Evolutionary conservation across 30 jellyfish, hydroid and myxozoan species (phyloP), one percentile per base, ranked within the genome.

Genomic region (Mastigias papua): DNA sequence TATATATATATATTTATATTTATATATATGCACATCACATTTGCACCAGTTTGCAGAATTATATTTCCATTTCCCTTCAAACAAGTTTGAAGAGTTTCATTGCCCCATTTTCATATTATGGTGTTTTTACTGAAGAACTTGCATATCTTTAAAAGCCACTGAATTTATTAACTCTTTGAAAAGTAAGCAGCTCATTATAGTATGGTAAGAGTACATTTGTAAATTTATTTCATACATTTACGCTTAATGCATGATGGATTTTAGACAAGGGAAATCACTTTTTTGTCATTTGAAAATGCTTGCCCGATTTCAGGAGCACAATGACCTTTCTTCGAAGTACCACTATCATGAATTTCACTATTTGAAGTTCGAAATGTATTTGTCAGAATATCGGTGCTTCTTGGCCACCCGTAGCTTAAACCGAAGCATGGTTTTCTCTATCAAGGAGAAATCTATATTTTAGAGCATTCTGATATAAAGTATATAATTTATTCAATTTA

Each of bases 221-320:
- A 80, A 80, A 80, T 80, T 80, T 49, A 35, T 46, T 60, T 79
- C 90, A 63, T 79, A 79, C 90, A 79, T 79, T 10, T 50, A 79
- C 22, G 37, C 68, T 34, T 80, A 65, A 80, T 33, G 76, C 71
- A 80, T 42, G 75, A 60, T 74, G 90, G 71, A 51, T 80, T 80
- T 62, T 80, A 2, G 37, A 0, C 48, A 8, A 31, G 30, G 25
- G 25, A 22, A 58, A 19, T 20, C 27, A 16, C 10, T 75, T 75
- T 33, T 75, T 73, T 48, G 15, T 35, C 9, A n/a, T 34, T 8
- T 21, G 33, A 17, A 27, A 15, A 16, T 42, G 7, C 13, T 42
- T 42, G 13, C 6, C 11, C 11, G 54, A 6, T 3, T 37, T 6
- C 11, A 3, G 54, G 11, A 3, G 54, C 6, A 11, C 54, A 37